A percentile compares a stretch with the other conserved stretches of the same genome.
These are phyloP conservation scores for Pocillopora grandis DNA, from an alignment of 92 coral and sea anemone genomes.

Conservation along the genomic window DNA sequence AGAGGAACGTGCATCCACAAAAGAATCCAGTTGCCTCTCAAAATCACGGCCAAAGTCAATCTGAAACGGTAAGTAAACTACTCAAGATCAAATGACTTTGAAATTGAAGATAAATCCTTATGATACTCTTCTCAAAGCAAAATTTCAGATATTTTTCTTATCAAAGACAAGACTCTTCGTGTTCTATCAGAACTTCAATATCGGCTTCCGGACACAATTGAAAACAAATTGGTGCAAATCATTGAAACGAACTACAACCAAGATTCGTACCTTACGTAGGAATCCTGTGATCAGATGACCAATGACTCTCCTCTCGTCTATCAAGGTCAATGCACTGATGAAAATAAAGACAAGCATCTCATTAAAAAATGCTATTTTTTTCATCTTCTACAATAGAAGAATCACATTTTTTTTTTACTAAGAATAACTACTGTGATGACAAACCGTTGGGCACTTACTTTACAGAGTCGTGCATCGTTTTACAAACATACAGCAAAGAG, in stretches of 20 bases:
- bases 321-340: conserved; percentile 82
- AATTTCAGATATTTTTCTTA: not conserved
- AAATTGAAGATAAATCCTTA: not conserved
- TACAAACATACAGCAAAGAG: conserved; percentile 91
- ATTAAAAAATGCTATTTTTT: not conserved
- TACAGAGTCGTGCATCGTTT: conserved; percentile 97
- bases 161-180: not conserved
- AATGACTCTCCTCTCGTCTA: conserved; percentile 76
- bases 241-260: not conserved
- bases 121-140: not conserved
- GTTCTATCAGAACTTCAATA: not conserved
- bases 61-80: conserved; percentile 41
- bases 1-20: conserved; percentile 93
- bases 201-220: not conserved
- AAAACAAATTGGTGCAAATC: not conserved
- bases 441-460: conserved; percentile 60
- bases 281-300: conserved; percentile 82
- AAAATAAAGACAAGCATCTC: not conserved
- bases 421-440: not conserved
- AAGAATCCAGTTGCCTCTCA: conserved; percentile 96
- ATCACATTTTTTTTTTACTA: not conserved
- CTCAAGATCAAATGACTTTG: not conserved
- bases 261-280: conserved; percentile 68
- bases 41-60: conserved; percentile 99
- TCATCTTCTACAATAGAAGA: not conserved